Evolutionary conservation across 2,113 vertebrate species (phyloP).

Genomic region (Hemibagrus wyckioides): DNA sequence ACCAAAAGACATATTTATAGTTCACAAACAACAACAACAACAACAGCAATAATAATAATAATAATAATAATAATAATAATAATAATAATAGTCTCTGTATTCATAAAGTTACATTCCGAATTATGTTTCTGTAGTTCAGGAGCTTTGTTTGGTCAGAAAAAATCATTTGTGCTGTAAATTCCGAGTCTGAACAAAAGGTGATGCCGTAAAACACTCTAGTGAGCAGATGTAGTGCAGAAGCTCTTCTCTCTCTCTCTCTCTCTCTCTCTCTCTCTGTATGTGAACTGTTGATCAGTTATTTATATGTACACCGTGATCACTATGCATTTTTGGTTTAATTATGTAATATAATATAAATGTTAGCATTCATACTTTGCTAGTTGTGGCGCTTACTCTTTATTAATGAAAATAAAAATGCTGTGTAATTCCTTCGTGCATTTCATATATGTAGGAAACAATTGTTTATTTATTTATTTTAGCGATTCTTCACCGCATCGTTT

Average conservation of each 20-base stretch:
- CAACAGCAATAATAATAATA: too few relatives aligned
- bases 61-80: background rate
- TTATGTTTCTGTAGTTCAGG: background rate
- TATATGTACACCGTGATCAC: background rate
- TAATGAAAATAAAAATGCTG: too few relatives aligned
- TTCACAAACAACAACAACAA: background rate
- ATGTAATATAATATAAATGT: background rate
- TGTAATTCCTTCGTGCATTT: background rate
- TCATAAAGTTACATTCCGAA: background rate
- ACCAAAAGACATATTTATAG: background rate
- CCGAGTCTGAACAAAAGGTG: background rate
- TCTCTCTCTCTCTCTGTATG: background rate
- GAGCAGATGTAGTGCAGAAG: background rate
- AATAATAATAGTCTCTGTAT: background rate
- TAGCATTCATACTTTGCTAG: background rate
- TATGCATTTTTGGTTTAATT: background rate
- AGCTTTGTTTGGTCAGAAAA: background rate
- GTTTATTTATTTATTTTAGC: background rate
- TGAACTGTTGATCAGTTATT: background rate
- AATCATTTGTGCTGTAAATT: background rate
- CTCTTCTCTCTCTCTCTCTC: background rate
- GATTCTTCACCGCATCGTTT: background rate
- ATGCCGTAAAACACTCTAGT: slow-evolving; percentile 40
- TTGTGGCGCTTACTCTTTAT: background rate
- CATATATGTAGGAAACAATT: background rate